These are phyloP conservation scores for Syngnathus scovelli DNA, from an alignment of 2,113 vertebrate species.

Conservation along the genomic window DNA sequence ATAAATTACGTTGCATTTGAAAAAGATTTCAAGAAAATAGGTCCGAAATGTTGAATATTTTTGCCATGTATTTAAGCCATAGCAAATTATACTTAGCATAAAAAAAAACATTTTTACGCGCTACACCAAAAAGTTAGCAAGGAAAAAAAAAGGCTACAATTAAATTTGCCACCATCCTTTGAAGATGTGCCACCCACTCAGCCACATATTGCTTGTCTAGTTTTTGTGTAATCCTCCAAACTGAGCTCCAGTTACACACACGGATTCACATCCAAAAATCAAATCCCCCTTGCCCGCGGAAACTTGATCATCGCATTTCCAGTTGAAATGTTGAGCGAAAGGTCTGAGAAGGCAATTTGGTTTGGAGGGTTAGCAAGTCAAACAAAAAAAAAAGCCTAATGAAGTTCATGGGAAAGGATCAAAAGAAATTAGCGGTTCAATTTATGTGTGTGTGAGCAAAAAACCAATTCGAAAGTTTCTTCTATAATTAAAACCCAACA, in stretches of 20 bases:
- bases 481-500: too few species aligned
- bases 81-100: too few species aligned
- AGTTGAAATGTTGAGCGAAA: conserved; percentile 61
- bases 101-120: too few species aligned
- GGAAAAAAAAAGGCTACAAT: too few species aligned
- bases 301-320: conserved; percentile 60
- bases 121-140: too few species aligned
- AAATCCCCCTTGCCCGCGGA: conserved; percentile 38
- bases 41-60: too few species aligned
- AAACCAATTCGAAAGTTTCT: too few species aligned
- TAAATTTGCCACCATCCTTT: neutral
- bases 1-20: too few species aligned
- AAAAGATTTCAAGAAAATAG: too few species aligned
- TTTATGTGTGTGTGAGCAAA: conserved; percentile 40
- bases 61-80: too few species aligned
- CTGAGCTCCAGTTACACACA: conserved; percentile 8
- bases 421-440: conserved; percentile 45
- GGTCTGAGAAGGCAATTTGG: conserved; percentile 57
- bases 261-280: neutral
- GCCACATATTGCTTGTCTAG: neutral
- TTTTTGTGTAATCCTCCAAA: conserved; percentile 2
- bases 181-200: neutral
- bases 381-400: conserved; percentile 50
- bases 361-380: conserved; percentile 48
- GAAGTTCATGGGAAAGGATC: conserved; percentile 58